Conservation (phyloP, 1,140 invertebrate species). For the Nasonia longicornis region DNA sequence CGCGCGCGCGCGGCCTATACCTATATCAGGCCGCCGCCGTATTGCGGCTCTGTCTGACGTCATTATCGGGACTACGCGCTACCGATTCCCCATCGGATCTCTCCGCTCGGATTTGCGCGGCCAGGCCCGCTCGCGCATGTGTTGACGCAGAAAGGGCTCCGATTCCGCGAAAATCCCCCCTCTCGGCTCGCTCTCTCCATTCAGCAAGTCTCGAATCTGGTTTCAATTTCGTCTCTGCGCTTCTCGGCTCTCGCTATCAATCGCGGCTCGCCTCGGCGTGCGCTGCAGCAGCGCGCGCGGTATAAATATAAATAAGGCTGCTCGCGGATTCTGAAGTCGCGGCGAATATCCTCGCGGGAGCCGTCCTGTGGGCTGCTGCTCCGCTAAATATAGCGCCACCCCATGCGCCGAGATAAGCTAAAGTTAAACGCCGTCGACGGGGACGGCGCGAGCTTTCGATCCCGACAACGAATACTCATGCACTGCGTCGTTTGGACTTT, state of each 20-base stretch:
- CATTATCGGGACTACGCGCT: too few relatives aligned
- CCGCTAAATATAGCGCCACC: conserved; percentile 46
- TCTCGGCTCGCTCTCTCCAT: background rate
- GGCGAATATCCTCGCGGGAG: conserved; percentile 30
- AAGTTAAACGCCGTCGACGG: conserved; percentile 36
- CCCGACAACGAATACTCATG: background rate
- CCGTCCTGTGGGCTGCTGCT: conserved; percentile 32
- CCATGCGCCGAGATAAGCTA: conserved; percentile 48
- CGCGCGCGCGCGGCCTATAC: background rate
- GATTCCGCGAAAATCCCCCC: background rate
- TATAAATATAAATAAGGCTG: too few relatives aligned
- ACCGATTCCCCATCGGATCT: too few relatives aligned
- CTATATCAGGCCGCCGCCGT: conserved; percentile 5
- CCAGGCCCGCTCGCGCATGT: too few relatives aligned
- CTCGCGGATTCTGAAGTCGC: background rate
- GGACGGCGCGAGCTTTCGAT: too few relatives aligned
- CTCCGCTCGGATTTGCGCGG: too few relatives aligned
- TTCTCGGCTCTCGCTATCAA: background rate
- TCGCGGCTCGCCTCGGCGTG: too few relatives aligned
- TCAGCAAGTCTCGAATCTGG: background rate
- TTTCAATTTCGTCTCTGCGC: background rate
- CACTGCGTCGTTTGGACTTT: conserved; percentile 32
- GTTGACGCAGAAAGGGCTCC: background rate
- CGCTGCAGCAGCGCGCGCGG: too few relatives aligned
- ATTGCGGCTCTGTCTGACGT: too few relatives aligned